Evolutionary conservation across 2,797 vertebrate genomes (phyloP).

Genomic region (Glyptemys insculpta): DNA sequence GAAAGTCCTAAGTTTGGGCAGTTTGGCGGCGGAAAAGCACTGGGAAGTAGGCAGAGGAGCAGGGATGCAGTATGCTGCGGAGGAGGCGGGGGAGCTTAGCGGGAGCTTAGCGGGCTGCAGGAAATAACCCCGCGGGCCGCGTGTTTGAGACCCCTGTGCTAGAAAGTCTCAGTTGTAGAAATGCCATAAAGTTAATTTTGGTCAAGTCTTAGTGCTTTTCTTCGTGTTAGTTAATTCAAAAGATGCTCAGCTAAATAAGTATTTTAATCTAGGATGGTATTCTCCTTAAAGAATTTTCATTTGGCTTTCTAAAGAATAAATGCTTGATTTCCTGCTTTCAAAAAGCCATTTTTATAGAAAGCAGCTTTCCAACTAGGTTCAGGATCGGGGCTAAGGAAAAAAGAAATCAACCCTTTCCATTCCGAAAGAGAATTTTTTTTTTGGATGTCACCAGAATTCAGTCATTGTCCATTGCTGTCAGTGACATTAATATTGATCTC

Average conservation of each 20-base stretch:
- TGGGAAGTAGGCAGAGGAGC: too few relatives aligned
- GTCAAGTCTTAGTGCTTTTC: neutral
- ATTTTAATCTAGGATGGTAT: neutral
- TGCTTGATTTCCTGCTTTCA: neutral
- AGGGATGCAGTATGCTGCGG: too few relatives aligned
- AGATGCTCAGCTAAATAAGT: neutral
- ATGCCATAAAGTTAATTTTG: fast-evolving
- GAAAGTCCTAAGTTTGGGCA: too few relatives aligned
- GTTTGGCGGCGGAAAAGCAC: too few relatives aligned
- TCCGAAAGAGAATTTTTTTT: neutral
- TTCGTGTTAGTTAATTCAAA: neutral
- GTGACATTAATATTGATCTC: neutral
- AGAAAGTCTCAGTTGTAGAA: neutral
- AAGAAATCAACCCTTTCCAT: neutral
- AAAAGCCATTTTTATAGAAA: neutral
- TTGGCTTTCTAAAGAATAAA: neutral
- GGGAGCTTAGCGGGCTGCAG: too few relatives aligned
- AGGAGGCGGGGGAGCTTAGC: too few relatives aligned
- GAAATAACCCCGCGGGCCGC: too few relatives aligned
- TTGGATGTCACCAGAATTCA: slow-evolving; percentile 6
- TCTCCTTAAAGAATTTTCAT: neutral
- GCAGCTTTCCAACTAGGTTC: neutral
- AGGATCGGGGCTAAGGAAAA: neutral
- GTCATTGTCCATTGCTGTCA: neutral
- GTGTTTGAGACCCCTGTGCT: neutral